Evolutionary conservation across 2,113 vertebrate species (phyloP).

Genomic region (Equus quagga): DNA sequence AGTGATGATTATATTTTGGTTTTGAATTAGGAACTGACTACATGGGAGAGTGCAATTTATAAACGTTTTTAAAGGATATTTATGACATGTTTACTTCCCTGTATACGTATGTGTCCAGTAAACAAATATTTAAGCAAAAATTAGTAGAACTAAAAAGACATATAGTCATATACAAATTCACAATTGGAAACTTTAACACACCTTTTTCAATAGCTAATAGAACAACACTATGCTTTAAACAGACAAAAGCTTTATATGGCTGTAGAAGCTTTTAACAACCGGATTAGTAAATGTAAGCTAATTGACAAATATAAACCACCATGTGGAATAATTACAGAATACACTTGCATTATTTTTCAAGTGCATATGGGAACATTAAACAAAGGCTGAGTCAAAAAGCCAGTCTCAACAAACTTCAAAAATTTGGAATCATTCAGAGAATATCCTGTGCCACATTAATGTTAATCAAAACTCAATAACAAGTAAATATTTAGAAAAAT

Average conservation of each 20-base stretch:
- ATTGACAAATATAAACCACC: neutral
- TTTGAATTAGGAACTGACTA: neutral
- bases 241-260: neutral
- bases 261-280: neutral
- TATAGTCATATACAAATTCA: neutral
- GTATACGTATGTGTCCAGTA: neutral
- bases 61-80: neutral
- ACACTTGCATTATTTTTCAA: neutral
- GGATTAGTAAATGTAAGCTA: neutral
- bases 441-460: neutral
- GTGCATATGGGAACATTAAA: neutral
- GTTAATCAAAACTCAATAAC: neutral
- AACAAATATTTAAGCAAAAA: neutral
- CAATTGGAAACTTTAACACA: neutral
- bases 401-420: neutral
- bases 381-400: neutral
- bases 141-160: neutral
- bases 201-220: neutral
- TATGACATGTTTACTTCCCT: neutral
- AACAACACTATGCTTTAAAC: neutral
- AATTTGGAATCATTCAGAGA: neutral
- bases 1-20: neutral
- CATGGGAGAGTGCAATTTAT: neutral
- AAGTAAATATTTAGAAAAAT: neutral
- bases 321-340: neutral